phyloP scores from a whole-genome alignment of 1,140 invertebrate genomes.

The Leptinotarsa undecemlineata region DNA sequence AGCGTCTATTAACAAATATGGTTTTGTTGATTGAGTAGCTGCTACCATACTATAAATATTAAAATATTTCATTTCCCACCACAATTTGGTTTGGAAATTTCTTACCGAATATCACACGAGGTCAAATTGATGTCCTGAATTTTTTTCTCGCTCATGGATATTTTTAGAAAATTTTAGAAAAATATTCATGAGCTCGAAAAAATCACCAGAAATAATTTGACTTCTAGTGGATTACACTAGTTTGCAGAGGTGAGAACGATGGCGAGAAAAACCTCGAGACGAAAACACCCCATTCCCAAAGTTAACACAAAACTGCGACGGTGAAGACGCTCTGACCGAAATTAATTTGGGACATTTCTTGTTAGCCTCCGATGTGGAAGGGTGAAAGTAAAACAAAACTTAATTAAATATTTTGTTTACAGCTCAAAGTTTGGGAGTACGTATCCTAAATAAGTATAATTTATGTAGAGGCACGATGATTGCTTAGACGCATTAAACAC shows the following conservation, averaged over 20 bases:
- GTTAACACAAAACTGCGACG: background rate
- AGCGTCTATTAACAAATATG: no score
- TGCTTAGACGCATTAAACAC: conserved; percentile 23
- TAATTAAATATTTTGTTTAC: conserved; percentile 22
- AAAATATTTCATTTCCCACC: no score
- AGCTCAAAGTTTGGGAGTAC: conserved; percentile 4
- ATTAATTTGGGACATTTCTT: background rate
- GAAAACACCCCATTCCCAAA: background rate
- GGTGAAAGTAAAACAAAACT: conserved; percentile 6
- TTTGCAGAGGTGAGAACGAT: background rate
- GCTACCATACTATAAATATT: no score
- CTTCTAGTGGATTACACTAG: background rate
- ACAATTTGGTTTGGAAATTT: no score
- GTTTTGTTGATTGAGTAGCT: no score
- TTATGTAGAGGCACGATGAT: conserved; percentile 17
- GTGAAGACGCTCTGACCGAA: background rate
- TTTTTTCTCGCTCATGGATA: no score
- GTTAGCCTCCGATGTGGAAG: background rate
- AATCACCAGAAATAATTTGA: no score
- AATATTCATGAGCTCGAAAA: no score
- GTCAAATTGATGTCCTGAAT: no score
- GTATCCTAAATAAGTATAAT: conserved; percentile 9
- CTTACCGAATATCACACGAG: no score
- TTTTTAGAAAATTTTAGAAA: no score
- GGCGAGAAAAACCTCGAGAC: background rate